phyloP scores from a whole-genome alignment of 2,888 invertebrate species.

The Euzophera pinguis region DNA sequence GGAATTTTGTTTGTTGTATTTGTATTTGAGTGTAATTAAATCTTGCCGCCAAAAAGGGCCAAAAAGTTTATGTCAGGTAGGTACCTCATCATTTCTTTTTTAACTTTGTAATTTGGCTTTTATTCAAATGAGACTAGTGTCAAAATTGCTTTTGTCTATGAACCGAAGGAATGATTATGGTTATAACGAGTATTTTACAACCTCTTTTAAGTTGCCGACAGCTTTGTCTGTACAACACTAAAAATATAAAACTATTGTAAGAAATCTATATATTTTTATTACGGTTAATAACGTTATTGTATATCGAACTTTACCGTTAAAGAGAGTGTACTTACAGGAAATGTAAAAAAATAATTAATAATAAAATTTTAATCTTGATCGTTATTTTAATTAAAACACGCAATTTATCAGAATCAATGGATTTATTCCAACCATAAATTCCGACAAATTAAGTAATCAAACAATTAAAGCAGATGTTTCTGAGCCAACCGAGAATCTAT shows the following conservation, averaged over 20 bases:
- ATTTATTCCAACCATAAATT: constrained; percentile 9
- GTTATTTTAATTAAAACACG: background rate
- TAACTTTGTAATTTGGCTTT: background rate
- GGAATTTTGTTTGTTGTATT: background rate
- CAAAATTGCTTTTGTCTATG: background rate
- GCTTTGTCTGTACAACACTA: constrained; percentile 40
- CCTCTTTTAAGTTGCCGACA: constrained; percentile 47
- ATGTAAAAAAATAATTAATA: background rate
- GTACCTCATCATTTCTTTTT: too few relatives aligned
- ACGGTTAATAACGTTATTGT: constrained; percentile 23
- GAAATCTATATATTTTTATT: constrained; percentile 39
- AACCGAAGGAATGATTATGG: constrained; percentile 18
- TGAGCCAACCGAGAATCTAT: constrained; percentile 23
- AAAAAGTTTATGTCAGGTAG: constrained; percentile 10
- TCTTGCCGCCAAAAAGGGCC: constrained; percentile 11
- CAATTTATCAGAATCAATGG: background rate
- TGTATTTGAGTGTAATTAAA: background rate
- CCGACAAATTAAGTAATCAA: constrained; percentile 32
- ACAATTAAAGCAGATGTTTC: constrained; percentile 41
- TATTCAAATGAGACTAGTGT: background rate
- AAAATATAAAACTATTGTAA: constrained; percentile 42
- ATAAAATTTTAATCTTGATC: background rate
- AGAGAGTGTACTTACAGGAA: background rate
- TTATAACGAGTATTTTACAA: constrained; percentile 58
- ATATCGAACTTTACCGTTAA: constrained; percentile 35